Conservation (phyloP, 2,113 vertebrate species). For the Nothocercus nigrocapillus region DNA sequence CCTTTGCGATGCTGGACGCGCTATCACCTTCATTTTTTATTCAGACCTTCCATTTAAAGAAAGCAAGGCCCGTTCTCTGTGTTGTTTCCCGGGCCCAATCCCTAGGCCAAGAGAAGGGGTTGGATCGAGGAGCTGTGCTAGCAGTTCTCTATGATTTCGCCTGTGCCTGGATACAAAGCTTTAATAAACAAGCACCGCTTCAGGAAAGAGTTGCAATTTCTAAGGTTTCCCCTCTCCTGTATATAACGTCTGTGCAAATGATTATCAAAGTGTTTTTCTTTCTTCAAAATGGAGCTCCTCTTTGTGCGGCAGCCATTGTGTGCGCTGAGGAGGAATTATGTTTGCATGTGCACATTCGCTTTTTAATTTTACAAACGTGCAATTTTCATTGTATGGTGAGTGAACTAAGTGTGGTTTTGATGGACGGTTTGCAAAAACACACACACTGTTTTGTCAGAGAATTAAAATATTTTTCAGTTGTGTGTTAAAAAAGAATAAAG, state of each 20-base stretch:
- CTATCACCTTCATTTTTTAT: conserved; percentile 73
- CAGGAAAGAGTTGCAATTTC: not conserved
- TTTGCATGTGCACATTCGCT: not conserved
- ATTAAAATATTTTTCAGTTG: conserved; percentile 30
- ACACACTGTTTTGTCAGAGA: not conserved
- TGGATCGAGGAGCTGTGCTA: not conserved
- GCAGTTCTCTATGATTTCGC: not conserved
- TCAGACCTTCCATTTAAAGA: conserved; percentile 44
- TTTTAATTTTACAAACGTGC: not conserved
- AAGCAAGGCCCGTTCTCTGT: conserved; percentile 35
- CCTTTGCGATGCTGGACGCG: conserved; percentile 61
- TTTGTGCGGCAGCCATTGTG: not conserved
- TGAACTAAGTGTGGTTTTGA: not conserved
- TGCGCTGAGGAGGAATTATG: not conserved
- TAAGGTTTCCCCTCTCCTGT: not conserved
- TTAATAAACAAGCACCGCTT: not conserved
- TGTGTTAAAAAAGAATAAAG: conserved; percentile 50
- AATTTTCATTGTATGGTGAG: not conserved
- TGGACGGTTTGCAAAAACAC: not conserved
- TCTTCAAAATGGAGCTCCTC: not conserved
- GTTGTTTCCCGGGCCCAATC: not conserved
- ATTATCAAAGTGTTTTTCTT: not conserved
- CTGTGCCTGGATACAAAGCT: not conserved
- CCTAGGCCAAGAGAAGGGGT: not conserved
- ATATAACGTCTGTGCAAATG: not conserved